Evolutionary conservation across 2,888 invertebrate genomes (phyloP), one percentile per base, ranked within the genome.

Genomic region (Boloria euphrosyne): DNA sequence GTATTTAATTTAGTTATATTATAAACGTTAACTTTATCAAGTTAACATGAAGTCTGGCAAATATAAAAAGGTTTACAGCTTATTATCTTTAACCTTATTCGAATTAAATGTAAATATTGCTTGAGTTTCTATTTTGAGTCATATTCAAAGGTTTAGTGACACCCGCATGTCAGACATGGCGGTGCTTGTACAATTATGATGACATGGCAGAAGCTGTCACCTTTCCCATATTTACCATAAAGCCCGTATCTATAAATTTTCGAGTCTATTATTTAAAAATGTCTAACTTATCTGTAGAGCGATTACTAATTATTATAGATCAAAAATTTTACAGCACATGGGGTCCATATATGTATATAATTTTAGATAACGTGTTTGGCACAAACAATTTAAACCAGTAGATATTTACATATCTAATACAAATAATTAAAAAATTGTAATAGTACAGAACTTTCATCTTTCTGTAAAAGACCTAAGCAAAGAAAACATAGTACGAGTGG

Each of bases 211-310:
- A 57, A 57, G 55, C 55, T 22, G 55, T 57, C 55, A 46, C 44
- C 55, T n/a, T 55, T 55, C 14, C 43, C 43, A 14, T 44, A 14
- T 55, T 55, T 55, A 55, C 22, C n/a, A 18, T 55, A 55, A 55
- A 22, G 55, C 55, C 55, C 22, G 44, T 44, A 57, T 66, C 55
- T 62, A 62, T 22, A 65, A 43, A 50, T 59, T 50, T 63, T n/a
- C 27, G 14, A 49, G 46, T 63, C 17, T 18, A 61, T 44, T 46
- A 66, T 50, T 59, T 60, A 67, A 65, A 60, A 59, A 43, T 67
- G 55, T 22, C 47, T 60, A 69, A 31, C 46, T 58, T 59, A 59
- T 55, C 55, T 14, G 68, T 65, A 68, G 66, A 50, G 59, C 51
- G 44, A 62, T 54, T 64, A 64, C 60, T 61, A 18, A 14, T 43